Evolutionary conservation across 1,140 invertebrate genomes (phyloP), one percentile per base, ranked within the genome.

Genomic region (Matsumurasca onukii): DNA sequence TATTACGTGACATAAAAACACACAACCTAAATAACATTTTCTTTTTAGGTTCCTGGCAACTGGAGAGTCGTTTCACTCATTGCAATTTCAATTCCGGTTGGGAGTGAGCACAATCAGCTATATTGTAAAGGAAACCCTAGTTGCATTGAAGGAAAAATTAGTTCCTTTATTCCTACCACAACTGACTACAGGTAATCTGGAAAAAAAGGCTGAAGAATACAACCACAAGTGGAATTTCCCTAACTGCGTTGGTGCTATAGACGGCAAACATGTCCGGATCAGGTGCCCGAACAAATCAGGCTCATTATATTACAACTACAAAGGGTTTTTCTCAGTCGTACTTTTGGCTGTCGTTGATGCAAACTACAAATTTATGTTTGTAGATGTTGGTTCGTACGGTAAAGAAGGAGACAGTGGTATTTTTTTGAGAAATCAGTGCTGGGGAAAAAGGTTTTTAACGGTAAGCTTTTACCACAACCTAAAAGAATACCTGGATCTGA

Each of bases 341-440:
- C 70, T 84, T 15, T 71, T 82, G 49, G 83, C 79, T 1, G 52
- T 83, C 17, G 81, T 80, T 30, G 80, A 85, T 75, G 78, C 78
- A 1, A 74, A 82, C 66, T 82, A 76, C 70, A 77, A 77, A 69
- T 83, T 82, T 72, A 73, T 78, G 22, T 72, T 68, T 59, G 72
- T 83, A 30, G 78, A 83, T 71, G 75, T 83, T 20, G 80, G 80
- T 51, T 74, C 76, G 5, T 80, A 78, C 68, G 80, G 79, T 13
- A 80, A 74, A 67, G 72, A 79, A 71, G 73, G 77, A 31, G 79
- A 82, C 73, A n/a, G n/a, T n/a, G n/a, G n/a, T n/a, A n/a, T n/a
- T n/a, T n/a, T n/a, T n/a, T n/a, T n/a, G n/a, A n/a, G n/a, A n/a
- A n/a, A n/a, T n/a, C n/a, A n/a, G n/a, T n/a, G n/a, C n/a, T n/a